Percentiles rank a stretch among this genome's conserved stretches.
These are phyloP conservation scores for Siniperca undulata DNA, from an alignment of 2,797 vertebrate species.

Conservation along the genomic window DNA sequence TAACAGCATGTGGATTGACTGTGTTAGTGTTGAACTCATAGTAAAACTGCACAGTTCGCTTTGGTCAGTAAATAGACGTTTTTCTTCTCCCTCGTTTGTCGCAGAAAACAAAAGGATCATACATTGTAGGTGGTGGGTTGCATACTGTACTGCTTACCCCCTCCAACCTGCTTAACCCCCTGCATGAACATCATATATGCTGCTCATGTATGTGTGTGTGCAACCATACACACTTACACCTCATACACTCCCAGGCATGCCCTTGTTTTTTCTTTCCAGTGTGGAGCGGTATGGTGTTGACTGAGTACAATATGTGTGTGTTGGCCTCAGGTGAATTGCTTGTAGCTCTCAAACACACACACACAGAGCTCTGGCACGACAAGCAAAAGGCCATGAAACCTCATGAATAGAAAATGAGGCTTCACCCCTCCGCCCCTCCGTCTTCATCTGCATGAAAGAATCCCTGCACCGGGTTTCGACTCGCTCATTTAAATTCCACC, in stretches of 20 bases:
- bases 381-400: constrained; percentile 72
- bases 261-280: constrained; percentile 8
- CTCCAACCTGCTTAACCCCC: constrained; percentile 23
- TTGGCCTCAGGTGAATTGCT: constrained; percentile 62
- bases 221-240: constrained; percentile 18
- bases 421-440: constrained; percentile 45
- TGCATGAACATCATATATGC: constrained; percentile 54
- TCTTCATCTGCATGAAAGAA: constrained; percentile 74
- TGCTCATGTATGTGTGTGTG: constrained; percentile 23
- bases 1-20: constrained; percentile 25
- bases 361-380: constrained; percentile 50
- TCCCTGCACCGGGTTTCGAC: constrained; percentile 35
- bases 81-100: constrained; percentile 60
- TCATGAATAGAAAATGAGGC: constrained; percentile 79
- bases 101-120: constrained; percentile 85
- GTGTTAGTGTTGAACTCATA: constrained; percentile 26
- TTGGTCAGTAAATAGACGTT: constrained; percentile 53
- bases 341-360: constrained; percentile 42
- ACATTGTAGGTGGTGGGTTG: constrained; percentile 86
- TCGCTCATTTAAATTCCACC: constrained; percentile 52
- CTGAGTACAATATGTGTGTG: constrained; percentile 28
- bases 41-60: constrained; percentile 11
- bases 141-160: constrained; percentile 59
- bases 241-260: constrained; percentile 50
- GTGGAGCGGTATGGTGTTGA: constrained; percentile 28